Conservation (phyloP, 2,113 vertebrate species). For the Brachypteracias leptosomus region DNA sequence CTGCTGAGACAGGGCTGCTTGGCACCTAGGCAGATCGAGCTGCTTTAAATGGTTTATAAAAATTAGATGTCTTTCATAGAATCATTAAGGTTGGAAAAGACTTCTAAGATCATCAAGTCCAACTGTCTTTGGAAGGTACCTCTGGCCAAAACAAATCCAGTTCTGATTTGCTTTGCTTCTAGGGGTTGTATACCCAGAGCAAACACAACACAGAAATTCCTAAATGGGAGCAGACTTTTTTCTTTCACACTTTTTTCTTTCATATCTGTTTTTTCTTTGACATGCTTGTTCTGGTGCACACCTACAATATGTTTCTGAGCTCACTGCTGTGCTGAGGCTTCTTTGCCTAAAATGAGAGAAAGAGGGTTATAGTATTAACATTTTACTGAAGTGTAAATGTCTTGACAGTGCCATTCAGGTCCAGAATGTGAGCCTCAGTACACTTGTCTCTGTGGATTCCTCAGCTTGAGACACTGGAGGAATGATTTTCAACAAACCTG, state of each 20-base stretch:
- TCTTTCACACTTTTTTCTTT: background rate
- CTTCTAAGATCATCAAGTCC: no score
- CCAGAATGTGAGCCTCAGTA: background rate
- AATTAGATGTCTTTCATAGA: background rate
- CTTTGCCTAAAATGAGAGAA: background rate
- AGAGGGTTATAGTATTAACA: background rate
- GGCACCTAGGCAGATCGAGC: background rate
- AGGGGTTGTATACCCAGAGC: background rate
- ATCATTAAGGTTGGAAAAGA: no score
- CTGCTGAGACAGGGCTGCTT: background rate
- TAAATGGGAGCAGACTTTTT: background rate
- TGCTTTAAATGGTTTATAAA: background rate
- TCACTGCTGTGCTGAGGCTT: background rate
- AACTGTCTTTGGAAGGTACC: background rate
- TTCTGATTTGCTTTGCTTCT: background rate
- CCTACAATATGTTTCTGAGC: background rate
- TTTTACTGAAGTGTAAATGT: background rate
- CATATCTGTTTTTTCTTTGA: background rate
- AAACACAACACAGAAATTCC: background rate
- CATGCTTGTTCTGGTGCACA: background rate
- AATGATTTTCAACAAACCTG: background rate
- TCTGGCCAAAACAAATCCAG: background rate
- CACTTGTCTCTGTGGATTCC: background rate
- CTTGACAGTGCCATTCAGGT: background rate
- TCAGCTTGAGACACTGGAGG: background rate